Evolutionary conservation across 2,888 invertebrate genomes (phyloP), one percentile per base, ranked within the genome.

Genomic region (Diabrotica balteata): DNA sequence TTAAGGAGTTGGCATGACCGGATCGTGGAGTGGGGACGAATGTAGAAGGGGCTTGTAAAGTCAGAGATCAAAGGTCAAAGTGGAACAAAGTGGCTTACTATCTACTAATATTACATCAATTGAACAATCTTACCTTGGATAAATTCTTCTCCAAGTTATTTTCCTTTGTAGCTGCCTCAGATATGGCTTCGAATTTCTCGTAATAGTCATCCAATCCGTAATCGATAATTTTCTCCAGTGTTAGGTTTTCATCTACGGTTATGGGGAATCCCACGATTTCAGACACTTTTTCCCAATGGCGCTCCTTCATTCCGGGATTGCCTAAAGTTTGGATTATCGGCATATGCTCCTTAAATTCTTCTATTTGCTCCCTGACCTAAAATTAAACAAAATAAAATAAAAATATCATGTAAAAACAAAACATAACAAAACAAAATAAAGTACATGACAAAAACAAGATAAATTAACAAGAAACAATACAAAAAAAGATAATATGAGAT

Each of bases 211-310:
- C 93, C 52, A 98, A 86, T 58, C 95, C 94, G 82, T 95, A 94
- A 80, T 97, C 97, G 59, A 95, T 91, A 8, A 97, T 91, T 84
- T 94, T 94, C 63, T 90, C 92, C 46, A 98, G 85, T 0, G 95
- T 93, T 72, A 95, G 86, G 44, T 91, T 91, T 0, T 92, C 90
- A 68, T 96, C 94, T 0, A 96, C 92, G 69, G 91, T 89, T 52
- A 98, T 93, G 0, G 96, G 95, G 83, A 96, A 96, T 0, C 97
- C 97, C 74, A 97, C 94, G 69, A 97, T 93, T 79, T 97, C 97
- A 0, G 97, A 96, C 7, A 98, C 91, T 84, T 92, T 92, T 79
- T 96, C 95, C 97, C 97, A 97, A 83, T 97, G 97, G 0, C 96
- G 89, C 2, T 86, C 88, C 80, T 95, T 94, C 90, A 98, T 90